Evolutionary conservation across 2,888 invertebrate species (phyloP), one percentile per base, ranked within the genome.

Genomic region (Octodonta nipae): DNA sequence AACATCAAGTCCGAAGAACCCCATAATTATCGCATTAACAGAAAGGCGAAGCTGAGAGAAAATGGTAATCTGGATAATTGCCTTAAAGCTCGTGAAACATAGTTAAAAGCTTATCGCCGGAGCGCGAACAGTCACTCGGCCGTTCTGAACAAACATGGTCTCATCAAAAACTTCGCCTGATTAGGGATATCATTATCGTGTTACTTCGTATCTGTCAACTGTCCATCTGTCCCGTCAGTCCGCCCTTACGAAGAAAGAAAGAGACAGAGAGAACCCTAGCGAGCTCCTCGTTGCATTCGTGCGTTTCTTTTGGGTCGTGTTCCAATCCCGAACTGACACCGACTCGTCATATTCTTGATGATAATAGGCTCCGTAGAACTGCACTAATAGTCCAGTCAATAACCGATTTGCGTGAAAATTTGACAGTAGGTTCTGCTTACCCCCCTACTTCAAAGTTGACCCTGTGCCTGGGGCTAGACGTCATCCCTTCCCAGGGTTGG

Each of bases 161-260:
- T 53, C 56, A 53, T 58, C 56, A 53, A 52, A 52, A 52, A 49
- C 43, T 44, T 43, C 47, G n/a, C n/a, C 55, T 58, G 58, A 59
- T 59, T 58, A 55, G 53, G 49, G 50, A 54, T 59, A 60, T 59
- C 59, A 60, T 60, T 61, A 61, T 59, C 60, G 49, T 60, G 58
- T 61, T 57, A 53, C 42, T 41, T 43, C 35, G 37, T 42, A 47
- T 47, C 54, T 52, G 53, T 54, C 53, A 52, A 49, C 49, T 47
- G 46, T 47, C 20, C 7, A n/a, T n/a, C n/a, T n/a, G n/a, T n/a
- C n/a, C n/a, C n/a, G n/a, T n/a, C n/a, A n/a, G n/a, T n/a, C n/a
- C n/a, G n/a, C n/a, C n/a, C n/a, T n/a, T n/a, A n/a, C n/a, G n/a
- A n/a, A n/a, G n/a, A n/a, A n/a, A n/a, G n/a, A n/a, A n/a, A n/a